Evolutionary conservation across 2,113 vertebrate genomes (phyloP), one percentile per base, ranked within the genome.

Genomic region (Abramis brama): DNA sequence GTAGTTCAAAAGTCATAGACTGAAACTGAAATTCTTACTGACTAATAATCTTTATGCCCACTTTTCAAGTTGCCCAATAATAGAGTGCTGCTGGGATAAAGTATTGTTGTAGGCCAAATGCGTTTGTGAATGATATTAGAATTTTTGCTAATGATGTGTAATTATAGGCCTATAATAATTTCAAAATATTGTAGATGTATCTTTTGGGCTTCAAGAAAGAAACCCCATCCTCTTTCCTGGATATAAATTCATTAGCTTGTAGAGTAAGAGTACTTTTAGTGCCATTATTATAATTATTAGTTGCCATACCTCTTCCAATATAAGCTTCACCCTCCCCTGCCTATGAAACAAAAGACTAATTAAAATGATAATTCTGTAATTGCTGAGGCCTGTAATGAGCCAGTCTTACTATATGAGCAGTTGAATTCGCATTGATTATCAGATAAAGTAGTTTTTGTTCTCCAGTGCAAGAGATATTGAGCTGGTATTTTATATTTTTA

Each of bases 321-420:
- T 6, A 74, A 85, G 71, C 52, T 73, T 84, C 79, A 87, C 60
- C 25, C 78, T 43, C 39, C 64, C 74, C n/a, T 83, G 82, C 27
- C 59, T 60, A 47, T 15, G 45, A 23, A 85, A 87, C 86, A 87
- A 92, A 88, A 82, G 83, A 10, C 83, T 87, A 74, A 90, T 88
- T 86, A 90, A 82, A 84, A 84, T 85, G 81, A 64, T 89, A 85
- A 90, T 89, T 50, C 59, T 19, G 64, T 36, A 77, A 23, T 33
- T 77, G 50, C 17, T 4, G n/a, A 70, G 52, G 52, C 57, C 30
- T 66, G 15, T 85, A 39, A 85, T 73, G 43, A 83, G 70, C 45
- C 52, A 55, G 39, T 36, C 45, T 57, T 79, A 66, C 81, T 87
- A 84, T 87, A 84, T 73, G 71, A 68, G 39, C 50, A 81, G 62